Base-by-base conservation (phyloP, 2,113 vertebrate genomes). In the Pelobates fuscus region DNA sequence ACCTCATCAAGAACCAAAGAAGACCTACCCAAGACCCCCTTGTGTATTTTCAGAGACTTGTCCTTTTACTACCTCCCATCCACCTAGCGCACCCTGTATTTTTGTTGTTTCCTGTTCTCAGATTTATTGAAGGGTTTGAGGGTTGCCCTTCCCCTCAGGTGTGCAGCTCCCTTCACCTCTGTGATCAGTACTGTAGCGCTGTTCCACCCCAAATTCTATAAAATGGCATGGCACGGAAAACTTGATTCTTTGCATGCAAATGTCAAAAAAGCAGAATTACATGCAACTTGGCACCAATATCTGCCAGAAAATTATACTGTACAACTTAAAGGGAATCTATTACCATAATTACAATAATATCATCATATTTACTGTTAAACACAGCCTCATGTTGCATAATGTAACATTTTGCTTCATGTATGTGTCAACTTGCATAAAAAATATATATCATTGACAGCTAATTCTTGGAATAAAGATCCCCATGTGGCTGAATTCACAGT, bases 271-370 rank as follows among this genome's bases (percentile, higher is more conserved):
- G 15, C 4, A 14, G 44, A 49, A 49, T 17, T 49, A 49, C 12
- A 49, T n/a, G 18, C 44, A 49, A 49, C 32, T 37, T 37, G 32
- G 32, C 32, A 37, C 32, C 32, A 37, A 10, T 6, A 0, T 37
- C 44, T 15, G 44, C 44, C 44, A 49, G 52, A 55, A 20, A 55
- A 55, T 21, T 55, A 55, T 11, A 55, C 52, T 2, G 3, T 20
- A 55, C 52, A 21, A 55, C 21, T 21, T 23, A 55, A 55, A 55
- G 44, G 44, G 44, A 49, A 49, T 49, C 12, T 49, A 49, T 49
- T 49, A 49, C 44, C 44, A 49, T 49, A 49, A 49, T 49, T 49
- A 49, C 15, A 49, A 49, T 49, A 49, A 49, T 49, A 8, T 49
- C 8, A 49, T 49, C 44, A 49, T 49, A 49, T 49, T 49, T 49